Evolutionary conservation across 64 coral and sea anemone genomes (phyloP).

Genomic region (Montipora foliosa): DNA sequence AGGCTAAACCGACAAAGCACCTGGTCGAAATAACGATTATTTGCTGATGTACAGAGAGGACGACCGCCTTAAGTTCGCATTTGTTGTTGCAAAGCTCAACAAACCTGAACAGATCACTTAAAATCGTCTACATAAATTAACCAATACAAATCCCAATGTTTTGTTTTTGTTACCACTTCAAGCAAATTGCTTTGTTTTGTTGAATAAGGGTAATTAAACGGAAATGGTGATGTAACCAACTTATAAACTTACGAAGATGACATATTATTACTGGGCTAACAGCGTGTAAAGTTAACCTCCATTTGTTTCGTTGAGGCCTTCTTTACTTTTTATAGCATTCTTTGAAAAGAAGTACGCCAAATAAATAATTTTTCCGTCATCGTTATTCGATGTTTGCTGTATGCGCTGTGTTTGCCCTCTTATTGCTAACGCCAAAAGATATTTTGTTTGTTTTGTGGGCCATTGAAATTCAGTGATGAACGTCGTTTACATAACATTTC

Average conservation of each 20-base stretch:
- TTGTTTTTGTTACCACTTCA: background rate
- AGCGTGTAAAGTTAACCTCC: too few relatives aligned
- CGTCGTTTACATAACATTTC: background rate
- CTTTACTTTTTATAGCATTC: too few relatives aligned
- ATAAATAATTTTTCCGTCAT: too few relatives aligned
- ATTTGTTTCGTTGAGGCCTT: too few relatives aligned
- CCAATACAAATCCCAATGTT: background rate
- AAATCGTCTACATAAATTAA: background rate
- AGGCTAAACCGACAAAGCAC: background rate
- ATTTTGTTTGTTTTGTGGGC: background rate
- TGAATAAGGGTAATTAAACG: background rate
- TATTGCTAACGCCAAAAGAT: background rate
- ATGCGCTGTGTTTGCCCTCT: too few relatives aligned
- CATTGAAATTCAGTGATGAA: background rate
- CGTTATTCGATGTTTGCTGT: too few relatives aligned
- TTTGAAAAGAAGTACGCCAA: too few relatives aligned
- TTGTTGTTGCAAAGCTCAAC: background rate
- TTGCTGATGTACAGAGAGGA: background rate
- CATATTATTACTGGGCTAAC: too few relatives aligned
- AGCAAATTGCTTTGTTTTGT: background rate
- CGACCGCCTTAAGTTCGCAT: background rate
- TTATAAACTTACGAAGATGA: background rate
- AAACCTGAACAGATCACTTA: background rate
- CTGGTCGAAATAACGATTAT: background rate
- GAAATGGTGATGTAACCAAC: background rate